Conservation (phyloP, 2,888 invertebrate species). For the Girardia tigrina region DNA sequence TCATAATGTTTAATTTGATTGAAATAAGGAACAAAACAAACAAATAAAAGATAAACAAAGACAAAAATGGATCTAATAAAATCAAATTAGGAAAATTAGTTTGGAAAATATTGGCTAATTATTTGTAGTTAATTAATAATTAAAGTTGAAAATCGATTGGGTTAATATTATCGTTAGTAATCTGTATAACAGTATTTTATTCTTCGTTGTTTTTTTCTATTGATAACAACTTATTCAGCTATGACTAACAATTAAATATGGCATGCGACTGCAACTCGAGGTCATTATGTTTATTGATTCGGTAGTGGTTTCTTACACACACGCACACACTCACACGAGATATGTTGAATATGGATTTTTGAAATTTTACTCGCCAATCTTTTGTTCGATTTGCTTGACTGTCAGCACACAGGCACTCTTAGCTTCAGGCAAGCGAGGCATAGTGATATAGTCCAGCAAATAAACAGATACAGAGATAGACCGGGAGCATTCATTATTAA, state of each 20-base stretch:
- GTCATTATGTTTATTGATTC: neutral
- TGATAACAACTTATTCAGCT: neutral
- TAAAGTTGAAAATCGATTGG: neutral
- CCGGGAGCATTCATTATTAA: slow-evolving; percentile 14
- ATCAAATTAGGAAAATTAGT: no score
- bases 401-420: slow-evolving; percentile 12
- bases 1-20: no score
- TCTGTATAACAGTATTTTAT: neutral
- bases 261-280: slow-evolving; percentile 1
- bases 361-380: neutral
- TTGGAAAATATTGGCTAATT: no score
- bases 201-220: neutral
- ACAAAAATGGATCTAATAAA: no score
- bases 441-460: neutral
- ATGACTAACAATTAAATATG: neutral
- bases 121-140: neutral
- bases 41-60: no score
- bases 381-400: neutral
- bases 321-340: neutral
- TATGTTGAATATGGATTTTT: neutral
- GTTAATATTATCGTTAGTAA: neutral
- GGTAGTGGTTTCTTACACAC: neutral
- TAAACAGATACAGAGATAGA: slow-evolving; percentile 14
- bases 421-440: slow-evolving; percentile 11
- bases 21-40: no score